phyloP scores from a whole-genome alignment of 2,888 invertebrate species.

The Idaea aversata region DNA sequence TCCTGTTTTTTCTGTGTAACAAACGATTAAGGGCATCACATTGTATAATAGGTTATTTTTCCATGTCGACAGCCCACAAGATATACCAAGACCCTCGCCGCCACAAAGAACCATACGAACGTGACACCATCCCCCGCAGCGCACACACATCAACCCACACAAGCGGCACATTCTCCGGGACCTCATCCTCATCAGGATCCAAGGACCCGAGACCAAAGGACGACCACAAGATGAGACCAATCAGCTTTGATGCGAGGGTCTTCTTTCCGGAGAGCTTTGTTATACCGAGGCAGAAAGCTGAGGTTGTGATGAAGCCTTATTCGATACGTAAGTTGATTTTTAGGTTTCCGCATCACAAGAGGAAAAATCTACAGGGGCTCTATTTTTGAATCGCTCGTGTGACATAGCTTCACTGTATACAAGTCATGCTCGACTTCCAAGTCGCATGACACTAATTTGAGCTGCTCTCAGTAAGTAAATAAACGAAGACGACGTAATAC shows the following conservation, averaged over 20 bases:
- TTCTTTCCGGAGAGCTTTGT: slow-evolving; percentile 78
- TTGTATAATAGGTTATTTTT: too few species aligned
- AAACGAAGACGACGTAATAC: too few species aligned
- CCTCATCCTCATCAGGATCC: slow-evolving; percentile 74
- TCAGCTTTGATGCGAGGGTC: slow-evolving; percentile 70
- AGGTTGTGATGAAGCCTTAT: slow-evolving; percentile 62
- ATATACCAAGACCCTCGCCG: slow-evolving; percentile 60
- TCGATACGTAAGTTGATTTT: slow-evolving; percentile 63
- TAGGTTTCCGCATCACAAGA: not conserved
- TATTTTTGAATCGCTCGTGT: too few species aligned
- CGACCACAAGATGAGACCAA: slow-evolving; percentile 58
- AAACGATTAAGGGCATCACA: too few species aligned
- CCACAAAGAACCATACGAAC: slow-evolving; percentile 60
- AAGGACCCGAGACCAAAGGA: slow-evolving; percentile 47
- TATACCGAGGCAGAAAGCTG: slow-evolving; percentile 68
- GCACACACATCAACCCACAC: slow-evolving; percentile 65
- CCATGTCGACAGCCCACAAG: slow-evolving; percentile 58
- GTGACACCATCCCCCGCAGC: slow-evolving; percentile 55
- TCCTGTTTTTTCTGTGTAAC: too few species aligned
- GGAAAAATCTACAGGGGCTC: not conserved
- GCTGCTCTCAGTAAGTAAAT: too few species aligned
- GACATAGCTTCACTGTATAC: too few species aligned
- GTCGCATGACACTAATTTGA: too few species aligned
- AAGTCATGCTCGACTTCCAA: too few species aligned
- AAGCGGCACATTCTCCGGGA: slow-evolving; percentile 69